Evolutionary conservation across 2,888 invertebrate species (phyloP).

Genomic region (Drosophila prostipennis): DNA sequence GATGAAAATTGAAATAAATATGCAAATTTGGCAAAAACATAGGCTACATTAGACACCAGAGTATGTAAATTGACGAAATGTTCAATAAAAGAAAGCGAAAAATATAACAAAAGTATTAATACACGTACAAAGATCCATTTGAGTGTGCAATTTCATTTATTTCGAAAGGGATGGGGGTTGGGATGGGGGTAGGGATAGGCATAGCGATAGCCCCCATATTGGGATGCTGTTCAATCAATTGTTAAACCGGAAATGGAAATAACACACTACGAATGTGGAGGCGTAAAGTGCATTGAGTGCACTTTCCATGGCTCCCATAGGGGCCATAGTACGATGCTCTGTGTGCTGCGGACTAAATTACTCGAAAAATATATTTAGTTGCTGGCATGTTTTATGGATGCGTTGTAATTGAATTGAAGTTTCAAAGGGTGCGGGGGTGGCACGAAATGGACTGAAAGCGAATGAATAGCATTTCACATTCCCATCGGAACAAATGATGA

Average conservation of each 20-base stretch:
- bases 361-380: conserved; percentile 41
- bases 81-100: conserved; percentile 62
- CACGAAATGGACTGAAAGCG: conserved; percentile 12
- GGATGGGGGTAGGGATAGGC: neutral
- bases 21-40: conserved; percentile 33
- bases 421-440: conserved; percentile 25
- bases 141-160: conserved; percentile 50
- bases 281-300: conserved; percentile 56
- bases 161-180: conserved; percentile 7
- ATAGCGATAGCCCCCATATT: neutral
- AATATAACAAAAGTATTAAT: conserved; percentile 36
- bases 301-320: conserved; percentile 45
- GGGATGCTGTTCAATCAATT: conserved; percentile 31
- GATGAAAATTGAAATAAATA: conserved; percentile 25
- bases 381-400: conserved; percentile 27
- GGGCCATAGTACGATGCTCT: conserved; percentile 46
- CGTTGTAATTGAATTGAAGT: conserved; percentile 48
- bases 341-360: conserved; percentile 27
- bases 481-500: conserved; percentile 3
- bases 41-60: conserved; percentile 57
- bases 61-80: conserved; percentile 65
- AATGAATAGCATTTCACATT: conserved; percentile 17
- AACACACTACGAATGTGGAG: conserved; percentile 27
- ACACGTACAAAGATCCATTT: conserved; percentile 31
- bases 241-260: conserved; percentile 55